phyloP scores from a whole-genome alignment of 2,113 vertebrate genomes.

The Acanthochromis polyacanthus region DNA sequence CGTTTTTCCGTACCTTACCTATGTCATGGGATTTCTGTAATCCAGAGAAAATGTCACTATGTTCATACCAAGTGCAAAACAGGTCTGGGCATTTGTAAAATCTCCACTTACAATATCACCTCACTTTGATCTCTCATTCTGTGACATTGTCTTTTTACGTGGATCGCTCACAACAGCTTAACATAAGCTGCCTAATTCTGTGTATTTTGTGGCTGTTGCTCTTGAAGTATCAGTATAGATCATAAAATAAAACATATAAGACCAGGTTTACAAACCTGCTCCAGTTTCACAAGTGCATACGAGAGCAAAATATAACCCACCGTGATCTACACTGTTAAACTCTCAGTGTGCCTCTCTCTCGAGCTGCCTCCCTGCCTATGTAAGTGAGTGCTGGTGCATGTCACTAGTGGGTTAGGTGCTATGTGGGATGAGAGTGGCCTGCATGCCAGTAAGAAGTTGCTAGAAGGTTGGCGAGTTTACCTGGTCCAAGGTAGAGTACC shows the following conservation, averaged over 20 bases:
- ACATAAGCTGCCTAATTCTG: background rate
- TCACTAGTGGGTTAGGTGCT: constrained; percentile 58
- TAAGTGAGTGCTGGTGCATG: constrained; percentile 28
- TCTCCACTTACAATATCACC: background rate
- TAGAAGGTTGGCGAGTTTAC: constrained; percentile 84
- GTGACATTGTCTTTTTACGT: constrained; percentile 8
- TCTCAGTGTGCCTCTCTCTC: constrained; percentile 8
- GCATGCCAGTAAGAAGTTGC: constrained; percentile 78
- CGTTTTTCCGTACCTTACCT: background rate
- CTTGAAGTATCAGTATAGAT: background rate
- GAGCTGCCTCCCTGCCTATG: constrained; percentile 41
- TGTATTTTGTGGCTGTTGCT: background rate
- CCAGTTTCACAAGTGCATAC: constrained; percentile 21
- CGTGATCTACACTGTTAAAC: background rate
- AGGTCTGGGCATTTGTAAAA: background rate
- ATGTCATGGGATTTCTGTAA: background rate
- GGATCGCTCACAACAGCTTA: background rate
- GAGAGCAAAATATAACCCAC: background rate
- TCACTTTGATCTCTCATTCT: background rate
- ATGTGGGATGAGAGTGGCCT: constrained; percentile 69
- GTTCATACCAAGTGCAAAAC: constrained; percentile 21
- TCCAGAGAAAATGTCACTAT: background rate
- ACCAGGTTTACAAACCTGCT: constrained; percentile 8
- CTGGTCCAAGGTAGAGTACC: constrained; percentile 91
- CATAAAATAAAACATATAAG: background rate